A percentile compares a stretch with the other conserved stretches of the same genome.
phyloP scores from a whole-genome alignment of 2,888 invertebrate genomes.

The Stegana nigrithorax region DNA sequence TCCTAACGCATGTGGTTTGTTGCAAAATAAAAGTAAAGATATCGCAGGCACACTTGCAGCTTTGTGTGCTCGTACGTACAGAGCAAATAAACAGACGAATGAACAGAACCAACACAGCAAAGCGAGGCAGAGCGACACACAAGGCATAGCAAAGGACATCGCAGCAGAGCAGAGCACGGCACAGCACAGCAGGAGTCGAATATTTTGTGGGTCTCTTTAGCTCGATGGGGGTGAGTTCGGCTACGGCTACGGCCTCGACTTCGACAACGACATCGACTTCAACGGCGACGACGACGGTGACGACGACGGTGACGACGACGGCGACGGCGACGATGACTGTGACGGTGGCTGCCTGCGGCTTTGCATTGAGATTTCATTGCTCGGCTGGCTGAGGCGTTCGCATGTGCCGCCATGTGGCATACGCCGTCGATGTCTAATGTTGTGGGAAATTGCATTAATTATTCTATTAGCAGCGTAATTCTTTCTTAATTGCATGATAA shows the following conservation, averaged over 20 bases:
- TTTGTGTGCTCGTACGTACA: too few relatives aligned
- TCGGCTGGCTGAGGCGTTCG: too few relatives aligned
- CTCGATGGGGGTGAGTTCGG: neutral
- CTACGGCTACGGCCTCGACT: neutral
- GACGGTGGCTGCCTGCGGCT: too few relatives aligned
- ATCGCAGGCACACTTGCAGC: too few relatives aligned
- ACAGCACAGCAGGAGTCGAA: neutral
- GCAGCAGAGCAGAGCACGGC: neutral
- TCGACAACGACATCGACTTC: neutral
- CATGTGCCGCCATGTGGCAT: conserved; percentile 35
- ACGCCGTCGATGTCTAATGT: conserved; percentile 62
- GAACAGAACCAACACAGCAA: neutral
- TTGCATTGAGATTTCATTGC: too few relatives aligned
- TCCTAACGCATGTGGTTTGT: conserved; percentile 8
- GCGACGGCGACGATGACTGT: too few relatives aligned
- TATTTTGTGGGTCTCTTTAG: neutral
- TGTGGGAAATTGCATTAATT: conserved; percentile 70
- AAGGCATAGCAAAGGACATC: neutral
- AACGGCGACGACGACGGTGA: too few relatives aligned
- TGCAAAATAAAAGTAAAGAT: conserved; percentile 6
- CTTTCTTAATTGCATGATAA: conserved; percentile 69
- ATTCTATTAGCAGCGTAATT: conserved; percentile 70
- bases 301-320: too few relatives aligned
- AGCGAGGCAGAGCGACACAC: neutral
- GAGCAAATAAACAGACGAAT: neutral